Evolutionary conservation across 1,140 invertebrate species (phyloP), one percentile per base, ranked within the genome.

Genomic region (Gryon sp.): DNA sequence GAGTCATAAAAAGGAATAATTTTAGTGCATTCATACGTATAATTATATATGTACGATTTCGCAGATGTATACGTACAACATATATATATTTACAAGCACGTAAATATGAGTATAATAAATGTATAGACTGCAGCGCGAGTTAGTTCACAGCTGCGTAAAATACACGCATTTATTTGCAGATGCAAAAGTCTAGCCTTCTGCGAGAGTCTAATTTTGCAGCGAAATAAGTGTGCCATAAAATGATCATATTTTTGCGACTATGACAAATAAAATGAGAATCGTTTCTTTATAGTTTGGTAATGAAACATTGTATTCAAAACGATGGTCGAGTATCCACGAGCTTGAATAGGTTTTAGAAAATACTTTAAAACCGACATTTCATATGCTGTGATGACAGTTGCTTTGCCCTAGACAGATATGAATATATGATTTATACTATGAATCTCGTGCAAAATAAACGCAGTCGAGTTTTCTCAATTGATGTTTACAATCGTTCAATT

Each of bases 31-130:
- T 24, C 22, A 7, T 4, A 7, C 7, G 7, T 7, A 24, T 24
- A 24, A 24, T 24, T 3, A 24, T 12, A 16, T 11, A 12, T 30
- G 34, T 26, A 22, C 15, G 24, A 7, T 34, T 14, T 36, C n/a
- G 28, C 24, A 12, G 8, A 20, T 22, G 26, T 30, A 24, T 36
- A 30, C 16, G 22, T 34, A 24, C n/a, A 3, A 2, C 30, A 34
- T 26, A 12, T 36, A 18, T 20, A 34, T 46, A 70, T 53, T 63
- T 57, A 53, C 36, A 52, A 50, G 68, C 24, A 63, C 32, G 57
- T 36, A 63, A 72, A 72, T 72, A 72, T 63, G 36, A 48, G 57
- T 63, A 57, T 57, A 72, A 72, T 53, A 72, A 72, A 72, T 63
- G 48, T 48, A 41, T 48, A 60, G 15, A 48, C 18, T 12, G 12